Percentiles rank a stretch among this genome's conserved stretches.
These are phyloP conservation scores for Eupithecia insigniata DNA, from an alignment of 2,888 invertebrate species.

Conservation along the genomic window DNA sequence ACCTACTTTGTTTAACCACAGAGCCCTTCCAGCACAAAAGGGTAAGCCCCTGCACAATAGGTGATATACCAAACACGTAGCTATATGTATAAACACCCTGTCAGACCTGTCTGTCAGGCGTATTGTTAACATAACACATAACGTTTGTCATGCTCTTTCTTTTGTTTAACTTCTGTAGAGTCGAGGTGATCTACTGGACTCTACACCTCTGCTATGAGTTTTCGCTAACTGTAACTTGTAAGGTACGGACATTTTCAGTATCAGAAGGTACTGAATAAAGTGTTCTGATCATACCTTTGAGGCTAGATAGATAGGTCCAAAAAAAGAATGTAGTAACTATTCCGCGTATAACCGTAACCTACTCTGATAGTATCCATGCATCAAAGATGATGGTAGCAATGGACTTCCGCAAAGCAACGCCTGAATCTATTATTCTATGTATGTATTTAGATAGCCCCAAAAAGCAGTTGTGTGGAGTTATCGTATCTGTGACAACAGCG, in stretches of 20 bases:
- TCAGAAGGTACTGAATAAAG: neutral
- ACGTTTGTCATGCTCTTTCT: neutral
- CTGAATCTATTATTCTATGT: too few relatives aligned
- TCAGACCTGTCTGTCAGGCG: constrained; percentile 1
- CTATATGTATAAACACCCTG: neutral
- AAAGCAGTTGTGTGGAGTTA: too few relatives aligned
- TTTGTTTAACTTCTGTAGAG: neutral
- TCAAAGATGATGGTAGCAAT: too few relatives aligned
- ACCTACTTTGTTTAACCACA: neutral
- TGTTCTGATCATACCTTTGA: neutral
- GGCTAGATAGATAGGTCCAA: too few relatives aligned
- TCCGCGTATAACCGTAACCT: too few relatives aligned
- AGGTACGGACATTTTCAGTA: neutral
- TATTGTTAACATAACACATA: neutral
- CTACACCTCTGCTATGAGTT: neutral
- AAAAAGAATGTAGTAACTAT: too few relatives aligned
- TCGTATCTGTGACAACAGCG: too few relatives aligned
- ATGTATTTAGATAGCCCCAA: too few relatives aligned
- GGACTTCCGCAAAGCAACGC: too few relatives aligned
- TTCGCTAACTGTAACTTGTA: too few relatives aligned
- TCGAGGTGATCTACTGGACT: neutral
- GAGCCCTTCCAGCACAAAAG: neutral
- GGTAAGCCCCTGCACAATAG: neutral
- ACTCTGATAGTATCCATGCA: too few relatives aligned
- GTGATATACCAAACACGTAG: neutral